Base-by-base conservation (phyloP, 2,888 invertebrate genomes). In the Drosophila neonasuta region DNA sequence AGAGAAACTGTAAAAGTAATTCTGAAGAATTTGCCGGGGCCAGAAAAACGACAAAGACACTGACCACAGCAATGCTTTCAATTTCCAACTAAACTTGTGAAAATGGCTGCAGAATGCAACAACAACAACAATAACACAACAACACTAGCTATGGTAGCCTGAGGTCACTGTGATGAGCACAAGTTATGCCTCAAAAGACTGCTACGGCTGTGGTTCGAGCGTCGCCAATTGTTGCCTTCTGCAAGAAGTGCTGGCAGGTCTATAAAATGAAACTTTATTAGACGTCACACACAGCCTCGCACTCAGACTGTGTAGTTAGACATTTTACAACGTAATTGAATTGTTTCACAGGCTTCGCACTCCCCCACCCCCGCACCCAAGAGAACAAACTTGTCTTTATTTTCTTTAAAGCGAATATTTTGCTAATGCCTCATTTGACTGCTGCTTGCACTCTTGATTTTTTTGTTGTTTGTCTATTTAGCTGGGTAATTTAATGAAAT, bases 251-350 rank as follows among this genome's bases (percentile, higher is more conserved):
- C 74, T 84, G 75, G 78, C 75, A 82, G 84, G 74, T 87, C 85
- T 82, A 88, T 86, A 79, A 86, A 84, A 79, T 77, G 74, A 83
- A 82, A 86, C 85, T 86, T 79, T 84, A 88, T 86, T 84, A 88
- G 70, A 72, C 69, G 54, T 78, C 59, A 68, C 61, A 62, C 56
- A 58, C 50, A 57, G 32, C 32, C 32, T 45, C 51, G 59, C 48
- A 73, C 45, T 64, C 54, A 62, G 51, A 65, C 39, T 54, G 8
- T 51, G 46, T 36, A 51, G 39, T 65, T 64, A 71, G 69, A 77
- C 79, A 77, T 77, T 81, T 79, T 86, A 69, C 55, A 83, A 69
- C 68, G 77, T 86, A 88, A 88, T 88, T 88, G 88, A 88, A 88
- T 88, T 88, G 86, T 88, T 78, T 81, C 77, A 34, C 77, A 34